These are phyloP conservation scores for Onychomys torridus DNA, from an alignment of 2,797 vertebrate genomes.

Conservation along the genomic window DNA sequence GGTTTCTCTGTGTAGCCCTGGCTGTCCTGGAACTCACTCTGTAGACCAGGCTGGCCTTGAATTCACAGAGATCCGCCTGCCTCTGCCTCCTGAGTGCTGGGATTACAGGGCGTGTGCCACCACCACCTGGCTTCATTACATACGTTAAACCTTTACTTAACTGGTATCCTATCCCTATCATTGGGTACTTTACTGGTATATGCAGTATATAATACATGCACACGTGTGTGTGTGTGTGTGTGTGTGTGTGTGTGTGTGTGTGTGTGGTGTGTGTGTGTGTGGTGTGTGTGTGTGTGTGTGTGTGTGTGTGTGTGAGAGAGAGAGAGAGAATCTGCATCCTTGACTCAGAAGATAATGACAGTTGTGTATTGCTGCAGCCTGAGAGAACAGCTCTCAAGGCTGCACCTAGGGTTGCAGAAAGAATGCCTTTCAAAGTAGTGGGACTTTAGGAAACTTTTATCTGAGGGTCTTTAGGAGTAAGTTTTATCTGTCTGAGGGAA, in stretches of 20 bases:
- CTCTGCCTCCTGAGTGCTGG: background rate
- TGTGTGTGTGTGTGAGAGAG: no score
- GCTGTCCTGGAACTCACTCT: background rate
- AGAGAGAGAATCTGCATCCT: background rate
- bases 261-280: no score
- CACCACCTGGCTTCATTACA: background rate
- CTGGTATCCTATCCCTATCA: background rate
- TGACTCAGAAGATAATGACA: background rate
- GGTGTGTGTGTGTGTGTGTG: no score
- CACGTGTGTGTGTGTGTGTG: no score
- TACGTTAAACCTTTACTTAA: background rate
- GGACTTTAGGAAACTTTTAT: no score
- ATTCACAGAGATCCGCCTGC: background rate
- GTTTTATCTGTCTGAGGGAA: no score
- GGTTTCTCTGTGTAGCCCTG: background rate
- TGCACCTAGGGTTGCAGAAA: no score
- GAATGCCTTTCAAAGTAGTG: no score
- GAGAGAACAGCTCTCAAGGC: no score
- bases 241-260: no score
- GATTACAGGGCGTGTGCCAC: background rate
- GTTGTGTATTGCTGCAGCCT: background rate
- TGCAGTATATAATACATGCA: background rate
- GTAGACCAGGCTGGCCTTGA: background rate
- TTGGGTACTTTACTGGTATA: background rate
- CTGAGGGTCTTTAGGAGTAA: no score